Evolutionary conservation across 2,888 invertebrate species (phyloP), one percentile per base, ranked within the genome.

Genomic region (Ellobium chinense): DNA sequence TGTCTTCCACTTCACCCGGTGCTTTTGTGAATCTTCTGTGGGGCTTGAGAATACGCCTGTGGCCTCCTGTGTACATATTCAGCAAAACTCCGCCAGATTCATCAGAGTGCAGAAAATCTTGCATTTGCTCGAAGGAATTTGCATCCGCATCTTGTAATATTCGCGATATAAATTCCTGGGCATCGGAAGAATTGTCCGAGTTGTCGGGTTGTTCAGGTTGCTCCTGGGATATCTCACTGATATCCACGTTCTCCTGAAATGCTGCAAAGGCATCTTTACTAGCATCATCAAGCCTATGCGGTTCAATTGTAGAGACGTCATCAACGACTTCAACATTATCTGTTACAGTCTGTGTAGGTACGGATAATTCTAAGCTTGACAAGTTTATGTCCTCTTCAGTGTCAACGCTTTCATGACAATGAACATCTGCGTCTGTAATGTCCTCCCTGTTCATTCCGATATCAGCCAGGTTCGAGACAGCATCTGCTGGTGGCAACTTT

Each of bases 31-130:
- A 75, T 14, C 56, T 46, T 75, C 75, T 54, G 46, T 65, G 65
- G 14, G 75, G 75, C 37, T 75, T 75, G 18, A 75, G 75, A 21
- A 75, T 75, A 1, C 75, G 75, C 27, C 75, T 29, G 18, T 65
- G 75, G 24, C 65, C 65, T 7, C 56, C 70, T 14, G 72, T 72
- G 36, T 72, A 60, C 37, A 72, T 60, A 36, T 72, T 72, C 60
- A 72, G 60, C 37, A 72, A 37, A 9, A 72, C 24, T 21, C 72
- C 72, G 4, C 72, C 60, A 12, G 58, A 36, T 36, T 72, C 72
- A 72, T 72, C 72, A 27, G 72, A 72, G 58, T 72, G 72, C 14
- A 72, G 36, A 37, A 72, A 72, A 1, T 72, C 60, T 1, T 37
- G 4, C 18, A 21, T 18, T 21, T 60, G 27, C 46, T 37, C 58